Conservation (phyloP, 2,797 vertebrate species). For the Capromys pilorides region DNA sequence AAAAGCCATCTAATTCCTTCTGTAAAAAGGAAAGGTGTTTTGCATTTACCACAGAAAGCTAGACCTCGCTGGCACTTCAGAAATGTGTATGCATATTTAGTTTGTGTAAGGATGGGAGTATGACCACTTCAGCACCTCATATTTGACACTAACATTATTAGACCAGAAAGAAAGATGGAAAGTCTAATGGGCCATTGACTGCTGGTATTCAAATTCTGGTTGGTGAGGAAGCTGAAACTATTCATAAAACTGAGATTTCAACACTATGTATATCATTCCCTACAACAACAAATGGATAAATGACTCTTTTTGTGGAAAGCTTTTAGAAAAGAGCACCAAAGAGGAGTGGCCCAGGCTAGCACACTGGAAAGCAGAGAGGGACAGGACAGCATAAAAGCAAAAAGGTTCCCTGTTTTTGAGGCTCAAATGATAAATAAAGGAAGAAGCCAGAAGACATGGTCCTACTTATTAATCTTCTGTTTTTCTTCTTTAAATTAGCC, state of each 20-base stretch:
- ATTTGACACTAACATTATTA: background rate
- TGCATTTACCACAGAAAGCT: background rate
- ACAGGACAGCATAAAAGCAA: rapidly evolving
- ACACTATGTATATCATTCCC: background rate
- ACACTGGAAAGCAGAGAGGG: rapidly evolving
- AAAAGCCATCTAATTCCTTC: background rate
- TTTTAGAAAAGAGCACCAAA: background rate
- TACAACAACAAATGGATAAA: background rate
- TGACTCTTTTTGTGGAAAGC: background rate
- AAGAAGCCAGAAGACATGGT: background rate
- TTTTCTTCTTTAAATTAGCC: background rate
- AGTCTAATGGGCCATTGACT: background rate
- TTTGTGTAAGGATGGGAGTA: background rate
- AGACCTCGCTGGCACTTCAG: background rate
- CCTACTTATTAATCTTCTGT: background rate
- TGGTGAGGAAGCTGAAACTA: background rate
- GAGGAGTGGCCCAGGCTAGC: background rate
- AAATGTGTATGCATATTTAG: background rate
- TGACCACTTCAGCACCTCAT: background rate
- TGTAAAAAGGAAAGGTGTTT: background rate
- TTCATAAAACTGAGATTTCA: background rate
- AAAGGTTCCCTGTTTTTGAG: background rate
- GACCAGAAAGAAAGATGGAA: background rate
- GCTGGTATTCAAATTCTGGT: background rate
- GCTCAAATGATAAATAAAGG: background rate